Evolutionary conservation across 2,797 vertebrate genomes (phyloP), one percentile per base, ranked within the genome.

Genomic region (Hypotaenidia philippensis): DNA sequence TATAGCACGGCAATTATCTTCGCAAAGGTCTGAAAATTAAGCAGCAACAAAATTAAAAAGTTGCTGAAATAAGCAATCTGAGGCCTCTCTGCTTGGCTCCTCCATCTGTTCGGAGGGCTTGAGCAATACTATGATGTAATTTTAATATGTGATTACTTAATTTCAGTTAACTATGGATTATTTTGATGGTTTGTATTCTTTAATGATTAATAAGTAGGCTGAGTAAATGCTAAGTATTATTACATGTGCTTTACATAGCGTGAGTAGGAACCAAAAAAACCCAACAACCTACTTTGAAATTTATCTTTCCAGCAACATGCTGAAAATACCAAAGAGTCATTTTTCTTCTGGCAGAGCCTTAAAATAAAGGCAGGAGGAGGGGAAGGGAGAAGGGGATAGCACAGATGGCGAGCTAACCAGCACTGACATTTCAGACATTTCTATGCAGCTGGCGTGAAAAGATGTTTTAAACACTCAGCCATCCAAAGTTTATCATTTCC

Each of bases 191-290:
- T 63, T 56, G 5, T 65, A 76, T 93, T 92, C 81, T 94, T 92
- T 92, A 94, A 93, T 93, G 91, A 96, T 95, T 93, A 94, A 83
- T 90, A 92, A 88, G 89, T 93, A 91, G 93, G 80, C 55, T 83
- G 87, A 83, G 52, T 83, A 95, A 95, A 95, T 94, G 89, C 76
- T 91, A 92, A 96, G 82, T 65, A 93, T 93, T 93, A 90, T 92
- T 94, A 93, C 89, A 93, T 36, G 47, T 69, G 74, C 83, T 90
- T 97, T 95, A 93, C 89, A 93, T 94, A 96, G 91, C 65, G 70
- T 79, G 83, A 90, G 63, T 78, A 92, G 52, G 76, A 95, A 86
- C 27, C 12, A 34, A 76, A 89, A 49, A 80, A 83, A 70, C 45
- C 45, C 45, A 47, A 47, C 45, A 47, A 47, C 45, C 45, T 55